phyloP scores from a whole-genome alignment of 2,113 vertebrate genomes.

The Eolophus roseicapilla region DNA sequence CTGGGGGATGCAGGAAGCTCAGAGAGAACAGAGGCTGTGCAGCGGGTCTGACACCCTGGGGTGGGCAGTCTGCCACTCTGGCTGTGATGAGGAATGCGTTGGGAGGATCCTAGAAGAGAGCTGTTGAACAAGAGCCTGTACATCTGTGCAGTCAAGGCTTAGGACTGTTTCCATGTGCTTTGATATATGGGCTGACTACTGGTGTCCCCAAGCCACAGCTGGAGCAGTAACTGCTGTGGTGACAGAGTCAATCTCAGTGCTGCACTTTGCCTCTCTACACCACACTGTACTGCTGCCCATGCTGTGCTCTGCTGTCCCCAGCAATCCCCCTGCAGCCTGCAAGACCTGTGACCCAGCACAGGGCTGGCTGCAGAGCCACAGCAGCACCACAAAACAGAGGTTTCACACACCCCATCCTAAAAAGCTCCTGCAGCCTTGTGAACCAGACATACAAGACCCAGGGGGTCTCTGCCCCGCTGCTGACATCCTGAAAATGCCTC shows the following conservation, averaged over 20 bases:
- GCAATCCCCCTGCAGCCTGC: background rate
- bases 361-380: background rate
- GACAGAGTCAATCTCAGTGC: background rate
- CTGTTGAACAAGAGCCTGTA: background rate
- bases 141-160: background rate
- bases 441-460: fast-evolving
- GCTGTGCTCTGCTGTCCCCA: fast-evolving
- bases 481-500: background rate
- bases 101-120: background rate
- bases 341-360: background rate
- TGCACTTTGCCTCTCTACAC: background rate
- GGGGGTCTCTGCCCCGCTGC: background rate
- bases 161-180: background rate
- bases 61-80: background rate
- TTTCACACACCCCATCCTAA: background rate
- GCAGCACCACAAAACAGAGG: fast-evolving
- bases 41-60: background rate
- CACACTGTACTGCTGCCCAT: fast-evolving
- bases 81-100: background rate
- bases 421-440: background rate
- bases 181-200: background rate
- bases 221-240: background rate
- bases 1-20: background rate
- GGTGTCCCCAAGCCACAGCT: too few relatives aligned
- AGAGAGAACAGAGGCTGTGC: fast-evolving